Evolutionary conservation across 2,113 vertebrate genomes (phyloP).

Genomic region (Alaudala cheleensis): DNA sequence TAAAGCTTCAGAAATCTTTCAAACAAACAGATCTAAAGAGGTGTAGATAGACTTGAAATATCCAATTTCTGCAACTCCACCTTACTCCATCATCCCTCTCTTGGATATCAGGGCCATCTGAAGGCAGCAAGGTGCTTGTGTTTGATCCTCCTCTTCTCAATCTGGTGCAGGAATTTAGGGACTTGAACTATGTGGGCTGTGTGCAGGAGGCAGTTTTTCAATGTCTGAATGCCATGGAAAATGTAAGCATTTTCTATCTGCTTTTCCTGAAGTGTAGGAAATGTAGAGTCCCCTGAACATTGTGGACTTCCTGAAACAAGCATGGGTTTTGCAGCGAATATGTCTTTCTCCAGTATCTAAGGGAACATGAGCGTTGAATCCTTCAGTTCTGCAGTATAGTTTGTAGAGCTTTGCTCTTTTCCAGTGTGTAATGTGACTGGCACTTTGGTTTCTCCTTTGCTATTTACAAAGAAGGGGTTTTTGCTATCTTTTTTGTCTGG

Average conservation of each 20-base stretch:
- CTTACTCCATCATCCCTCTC: not conserved
- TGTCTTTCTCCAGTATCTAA: not conserved
- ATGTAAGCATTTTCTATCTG: not conserved
- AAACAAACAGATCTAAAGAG: not conserved
- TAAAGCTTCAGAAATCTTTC: not conserved
- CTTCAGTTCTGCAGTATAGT: not conserved
- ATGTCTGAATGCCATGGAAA: not conserved
- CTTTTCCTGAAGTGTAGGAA: not conserved
- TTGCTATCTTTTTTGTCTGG: not conserved
- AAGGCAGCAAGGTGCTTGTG: not conserved
- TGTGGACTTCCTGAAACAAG: not conserved
- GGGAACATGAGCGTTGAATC: not conserved
- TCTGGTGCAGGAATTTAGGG: not conserved
- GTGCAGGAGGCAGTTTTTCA: not conserved
- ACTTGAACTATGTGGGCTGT: not conserved
- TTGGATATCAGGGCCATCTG: not conserved
- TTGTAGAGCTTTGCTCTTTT: not conserved
- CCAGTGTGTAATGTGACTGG: not conserved
- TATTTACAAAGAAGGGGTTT: fast-evolving
- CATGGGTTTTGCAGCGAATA: not conserved
- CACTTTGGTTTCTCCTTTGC: not conserved
- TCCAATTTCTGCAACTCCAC: not conserved
- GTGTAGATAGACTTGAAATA: not conserved
- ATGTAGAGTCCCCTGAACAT: not conserved
- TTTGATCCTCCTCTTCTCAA: not conserved